Evolutionary conservation across 2,113 vertebrate species (phyloP), one percentile per base, ranked within the genome.

Genomic region (Nesogale talazaci): DNA sequence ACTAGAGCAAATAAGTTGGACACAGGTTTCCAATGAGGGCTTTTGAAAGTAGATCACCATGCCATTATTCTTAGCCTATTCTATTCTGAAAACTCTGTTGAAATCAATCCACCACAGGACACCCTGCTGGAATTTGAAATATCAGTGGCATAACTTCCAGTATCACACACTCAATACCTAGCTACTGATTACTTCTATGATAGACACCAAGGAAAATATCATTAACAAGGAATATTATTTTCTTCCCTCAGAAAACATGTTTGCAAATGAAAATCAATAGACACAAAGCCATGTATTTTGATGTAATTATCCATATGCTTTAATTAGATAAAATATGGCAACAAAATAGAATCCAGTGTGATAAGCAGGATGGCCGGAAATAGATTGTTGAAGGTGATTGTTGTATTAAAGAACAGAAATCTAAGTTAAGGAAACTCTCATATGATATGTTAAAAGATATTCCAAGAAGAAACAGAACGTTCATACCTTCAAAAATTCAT

Each of bases 361-460:
- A 23, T 61, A 63, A 22, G 8, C 78, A 88, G 74, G 23, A 72
- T 83, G 10, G n/a, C 36, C 36, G 59, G 22, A 34, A 9, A 20
- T 85, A 4, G 81, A 46, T 2, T 80, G 27, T 94, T 57, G 36
- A 78, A 9, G 36, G 67, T 67, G 4, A 22, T 14, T 36, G 34
- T 88, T 91, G 83, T 88, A 22, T 27, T 77, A 61, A 14, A 94
- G 25, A 75, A 42, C 3, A 85, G 23, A n/a, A 52, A 52, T n/a
- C n/a, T 52, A 52, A 52, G 9, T 52, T 8, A 52, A 52, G 46
- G 46, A 52, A 52, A 52, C 46, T 52, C 46, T 52, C 9, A 52
- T 52, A 52, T 52, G 14, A 52, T 52, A 52, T 11, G 10, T 52
- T 52, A 52, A 52, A 52, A 52, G 9, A 52, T 11, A 52, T 52